Percentiles rank a stretch among this genome's conserved stretches.
phyloP scores from a whole-genome alignment of 1,140 invertebrate genomes.

The Phortica variegata region DNA sequence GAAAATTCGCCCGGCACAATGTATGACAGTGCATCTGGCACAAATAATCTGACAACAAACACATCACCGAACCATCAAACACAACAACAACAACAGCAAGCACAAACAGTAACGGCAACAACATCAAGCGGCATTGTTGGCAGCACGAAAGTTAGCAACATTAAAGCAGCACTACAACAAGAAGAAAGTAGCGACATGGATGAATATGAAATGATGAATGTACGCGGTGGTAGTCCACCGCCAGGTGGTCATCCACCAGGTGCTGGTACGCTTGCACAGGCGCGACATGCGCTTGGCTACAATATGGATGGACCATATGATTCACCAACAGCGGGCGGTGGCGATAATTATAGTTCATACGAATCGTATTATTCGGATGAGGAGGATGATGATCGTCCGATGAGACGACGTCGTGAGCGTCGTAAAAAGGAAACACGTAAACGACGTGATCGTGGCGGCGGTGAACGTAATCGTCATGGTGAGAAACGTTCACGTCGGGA shows the following conservation, averaged over 20 bases:
- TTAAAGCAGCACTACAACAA: neutral
- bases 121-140: slow-evolving; percentile 4
- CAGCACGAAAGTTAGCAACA: no score
- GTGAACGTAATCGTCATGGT: slow-evolving; percentile 49
- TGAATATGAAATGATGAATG: slow-evolving; percentile 76
- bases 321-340: slow-evolving; percentile 41
- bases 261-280: neutral
- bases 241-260: slow-evolving; percentile 39
- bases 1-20: slow-evolving; percentile 17
- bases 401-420: slow-evolving; percentile 47
- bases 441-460: slow-evolving; percentile 44
- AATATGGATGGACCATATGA: slow-evolving; percentile 47
- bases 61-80: slow-evolving; percentile 17
- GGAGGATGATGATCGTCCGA: slow-evolving; percentile 41
- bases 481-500: slow-evolving; percentile 16
- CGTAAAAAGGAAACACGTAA: slow-evolving; percentile 22
- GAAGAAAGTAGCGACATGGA: slow-evolving; percentile 54
- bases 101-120: neutral
- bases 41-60: slow-evolving; percentile 21
- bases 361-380: slow-evolving; percentile 59
- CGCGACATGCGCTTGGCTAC: neutral
- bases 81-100: neutral
- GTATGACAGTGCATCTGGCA: neutral
- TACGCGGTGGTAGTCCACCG: slow-evolving; percentile 70
- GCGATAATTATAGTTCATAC: slow-evolving; percentile 58